Conservation (phyloP, 2,797 vertebrate species). For the Pampus argenteus region DNA sequence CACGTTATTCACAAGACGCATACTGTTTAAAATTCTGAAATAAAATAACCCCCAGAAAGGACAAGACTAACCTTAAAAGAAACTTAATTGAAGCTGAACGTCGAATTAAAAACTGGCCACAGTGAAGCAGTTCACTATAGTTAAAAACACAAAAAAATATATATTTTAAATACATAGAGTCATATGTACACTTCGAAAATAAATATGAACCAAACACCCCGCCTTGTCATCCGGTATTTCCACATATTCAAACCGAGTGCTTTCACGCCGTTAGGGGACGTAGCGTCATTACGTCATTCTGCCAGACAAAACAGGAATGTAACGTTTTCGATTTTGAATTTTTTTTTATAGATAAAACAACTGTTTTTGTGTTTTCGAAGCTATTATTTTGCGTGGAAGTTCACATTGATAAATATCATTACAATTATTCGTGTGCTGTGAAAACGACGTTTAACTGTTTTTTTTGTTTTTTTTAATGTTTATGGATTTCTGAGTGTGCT, state of each 20-base stretch:
- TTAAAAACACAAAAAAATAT: not conserved
- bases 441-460: not conserved
- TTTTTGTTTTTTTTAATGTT: not conserved
- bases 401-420: not conserved
- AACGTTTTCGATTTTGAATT: slow-evolving; percentile 71
- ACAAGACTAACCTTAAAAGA: not conserved
- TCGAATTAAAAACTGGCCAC: rapidly evolving
- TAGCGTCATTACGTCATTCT: slow-evolving; percentile 54
- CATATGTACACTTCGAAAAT: not conserved
- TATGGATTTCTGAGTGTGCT: not conserved
- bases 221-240: not conserved
- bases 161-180: not conserved
- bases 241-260: slow-evolving; percentile 3
- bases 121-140: rapidly evolving
- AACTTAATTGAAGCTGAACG: rapidly evolving
- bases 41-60: not conserved
- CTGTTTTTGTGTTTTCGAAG: not conserved
- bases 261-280: not conserved
- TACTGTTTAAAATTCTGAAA: not conserved
- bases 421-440: not conserved
- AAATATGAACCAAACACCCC: not conserved
- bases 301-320: slow-evolving; percentile 59
- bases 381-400: not conserved
- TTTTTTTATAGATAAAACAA: not conserved
- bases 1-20: rapidly evolving